A percentile compares a stretch with the other conserved stretches of the same genome.
Conservation (phyloP, 1,140 invertebrate species). For the Papilio machaon region DNA sequence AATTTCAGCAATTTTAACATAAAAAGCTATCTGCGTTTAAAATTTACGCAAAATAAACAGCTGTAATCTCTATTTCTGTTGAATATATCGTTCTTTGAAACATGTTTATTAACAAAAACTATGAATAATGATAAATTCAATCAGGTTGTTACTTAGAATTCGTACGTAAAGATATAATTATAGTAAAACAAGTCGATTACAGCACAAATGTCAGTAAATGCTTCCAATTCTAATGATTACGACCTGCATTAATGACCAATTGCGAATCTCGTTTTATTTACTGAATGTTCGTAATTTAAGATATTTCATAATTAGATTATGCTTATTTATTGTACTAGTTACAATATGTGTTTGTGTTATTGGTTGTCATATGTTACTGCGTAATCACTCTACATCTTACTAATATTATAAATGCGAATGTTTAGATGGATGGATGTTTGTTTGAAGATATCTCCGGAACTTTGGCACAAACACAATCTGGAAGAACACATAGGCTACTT, state of each 20-base stretch:
- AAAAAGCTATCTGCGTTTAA: too few species aligned
- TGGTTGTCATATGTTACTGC: not conserved
- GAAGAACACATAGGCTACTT: too few species aligned
- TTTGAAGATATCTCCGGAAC: too few species aligned
- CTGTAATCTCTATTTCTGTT: too few species aligned
- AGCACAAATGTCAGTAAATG: slow-evolving; percentile 8
- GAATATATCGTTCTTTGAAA: too few species aligned
- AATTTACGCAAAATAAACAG: too few species aligned
- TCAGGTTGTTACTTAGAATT: not conserved
- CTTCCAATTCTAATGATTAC: slow-evolving; percentile 17
- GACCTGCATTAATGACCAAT: not conserved
- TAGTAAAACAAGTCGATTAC: not conserved
- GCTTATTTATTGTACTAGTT: not conserved
- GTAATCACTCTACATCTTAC: not conserved
- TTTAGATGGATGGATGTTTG: too few species aligned
- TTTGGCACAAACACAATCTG: too few species aligned
- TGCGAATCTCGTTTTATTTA: not conserved
- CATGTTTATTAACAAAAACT: not conserved
- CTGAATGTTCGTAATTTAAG: not conserved
- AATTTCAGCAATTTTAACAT: too few species aligned
- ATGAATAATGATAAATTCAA: not conserved
- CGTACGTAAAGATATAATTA: not conserved
- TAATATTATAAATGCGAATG: too few species aligned
- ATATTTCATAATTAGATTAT: not conserved
- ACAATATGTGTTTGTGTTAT: not conserved